Evolutionary conservation across 2,888 invertebrate species (phyloP), one percentile per base, ranked within the genome.

Genomic region (Ochlodes sylvanus): DNA sequence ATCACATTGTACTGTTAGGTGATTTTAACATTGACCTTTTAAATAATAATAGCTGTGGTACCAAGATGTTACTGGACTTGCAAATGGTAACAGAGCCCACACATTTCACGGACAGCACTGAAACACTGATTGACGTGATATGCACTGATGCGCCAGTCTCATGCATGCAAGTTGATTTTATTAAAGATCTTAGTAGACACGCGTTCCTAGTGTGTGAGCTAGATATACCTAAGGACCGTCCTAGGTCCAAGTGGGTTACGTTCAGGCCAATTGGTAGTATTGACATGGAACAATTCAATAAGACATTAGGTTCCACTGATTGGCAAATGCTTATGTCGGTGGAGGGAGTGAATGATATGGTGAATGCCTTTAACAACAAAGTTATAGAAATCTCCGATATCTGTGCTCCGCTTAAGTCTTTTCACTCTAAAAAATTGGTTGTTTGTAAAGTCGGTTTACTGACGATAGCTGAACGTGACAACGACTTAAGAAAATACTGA

Each of bases 21-120:
- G n/a, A n/a, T n/a, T n/a, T n/a, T n/a, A n/a, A n/a, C 44, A 17
- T 15, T 52, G 7, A 44, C 44, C 9, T 62, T 15, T 50, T 62
- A 34, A 47, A 34, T 17, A 34, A 44, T 15, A 27, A 38, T 52
- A 52, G 17, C 19, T 7, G 21, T 7, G 19, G 52, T 54, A n/a
- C 17, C 6, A 54, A 54, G 41, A 14, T 50, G 12, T 9, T 50
- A 7, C 1, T 7, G 1, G 63, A 63, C 21, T 55, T 63, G 17
- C 55, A 63, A 44, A 6, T 50, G 14, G 41, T 63, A 7, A 41
- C 17, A 27, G 44, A 17, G 6, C 64, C 64, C 1, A 64, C 64
- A 12, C 55, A 64, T 21, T 63, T 54, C 32, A 32, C 32, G 32
- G n/a, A n/a, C n/a, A n/a, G n/a, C n/a, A n/a, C n/a, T n/a, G n/a